Base-by-base conservation (phyloP, 1,140 invertebrate species). In the Drosophila chauvacae region DNA sequence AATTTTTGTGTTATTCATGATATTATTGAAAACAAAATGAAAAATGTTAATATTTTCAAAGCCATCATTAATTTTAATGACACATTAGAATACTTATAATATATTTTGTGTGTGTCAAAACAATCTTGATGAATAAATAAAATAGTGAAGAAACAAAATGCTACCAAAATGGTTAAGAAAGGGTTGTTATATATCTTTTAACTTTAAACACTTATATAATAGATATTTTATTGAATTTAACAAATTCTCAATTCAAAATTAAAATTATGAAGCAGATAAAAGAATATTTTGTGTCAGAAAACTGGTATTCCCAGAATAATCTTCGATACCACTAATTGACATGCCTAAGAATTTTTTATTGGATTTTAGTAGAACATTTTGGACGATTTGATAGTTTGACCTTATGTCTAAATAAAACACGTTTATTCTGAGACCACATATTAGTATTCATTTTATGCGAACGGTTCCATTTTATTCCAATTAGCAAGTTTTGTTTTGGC, bases 371-470 rank as follows among this genome's bases (percentile, higher is more conserved):
- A 45, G 41, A 37, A 35, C 37, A 45, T 66, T 70, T 68, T 70
- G 48, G 13, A n/a, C 13, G 23, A 30, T 47, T 70, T 70, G 62
- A 68, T 70, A 68, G 66, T 70, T 55, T 70, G 66, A 45, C 66
- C 66, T 70, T 70, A 70, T 47, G 30, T 20, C 62, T 55, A n/a
- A 70, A 66, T 20, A 14, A 70, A 68, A 70, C 66, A 55, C 26
- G 63, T 68, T 70, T 55, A 23, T 50, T n/a, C 33, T 16, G 11
- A 42, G 14, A 51, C 28, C 63, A 68, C 41, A 30, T 68, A 45
- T 70, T 69, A 48, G 62, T 28, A 66, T 70, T 70, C 37, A 68
- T 68, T 55, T 42, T 70, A 70, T 70, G 66, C 66, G 41, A 70
- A 47, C 53, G 5, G 47, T 66, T 69, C n/a, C 37, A 66, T 53